Percentiles rank a stretch among this genome's conserved stretches.
Evolutionary conservation across 2,113 vertebrate species (phyloP).

Genomic region (Uropsilus gracilis): DNA sequence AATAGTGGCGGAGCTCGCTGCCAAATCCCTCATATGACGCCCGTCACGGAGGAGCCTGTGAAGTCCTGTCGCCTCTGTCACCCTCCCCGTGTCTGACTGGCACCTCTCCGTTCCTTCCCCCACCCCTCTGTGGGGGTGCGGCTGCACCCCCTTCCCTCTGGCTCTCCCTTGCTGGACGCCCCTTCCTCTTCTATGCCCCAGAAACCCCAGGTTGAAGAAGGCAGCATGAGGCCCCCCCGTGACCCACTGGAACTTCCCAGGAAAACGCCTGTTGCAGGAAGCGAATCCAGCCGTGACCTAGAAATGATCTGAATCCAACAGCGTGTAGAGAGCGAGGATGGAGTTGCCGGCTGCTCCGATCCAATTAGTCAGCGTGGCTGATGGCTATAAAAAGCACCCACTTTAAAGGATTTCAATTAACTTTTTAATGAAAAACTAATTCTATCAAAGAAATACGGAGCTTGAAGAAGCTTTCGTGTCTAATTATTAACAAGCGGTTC

Average conservation of each 20-base stretch:
- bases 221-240: accelerated
- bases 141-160: accelerated
- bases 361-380: conserved; percentile 1
- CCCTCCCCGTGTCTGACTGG: not conserved
- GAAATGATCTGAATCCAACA: not conserved
- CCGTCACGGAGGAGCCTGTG: not conserved
- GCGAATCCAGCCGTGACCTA: not conserved
- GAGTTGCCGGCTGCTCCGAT: not conserved
- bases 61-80: not conserved
- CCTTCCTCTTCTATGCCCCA: not conserved
- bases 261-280: not conserved
- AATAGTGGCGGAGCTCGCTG: not conserved
- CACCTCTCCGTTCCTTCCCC: too few species aligned
- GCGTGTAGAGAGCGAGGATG: not conserved
- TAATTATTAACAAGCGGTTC: conserved; percentile 12
- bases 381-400: conserved; percentile 37
- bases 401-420: conserved; percentile 62
- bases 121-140: too few species aligned
- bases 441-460: conserved; percentile 43
- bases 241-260: accelerated
- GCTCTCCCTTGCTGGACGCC: accelerated
- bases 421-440: conserved; percentile 67
- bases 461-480: conserved; percentile 12
- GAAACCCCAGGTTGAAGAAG: not conserved
- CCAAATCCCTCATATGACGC: not conserved